phyloP scores from a whole-genome alignment of 1,140 invertebrate genomes.

The Rhysida immarginata region DNA sequence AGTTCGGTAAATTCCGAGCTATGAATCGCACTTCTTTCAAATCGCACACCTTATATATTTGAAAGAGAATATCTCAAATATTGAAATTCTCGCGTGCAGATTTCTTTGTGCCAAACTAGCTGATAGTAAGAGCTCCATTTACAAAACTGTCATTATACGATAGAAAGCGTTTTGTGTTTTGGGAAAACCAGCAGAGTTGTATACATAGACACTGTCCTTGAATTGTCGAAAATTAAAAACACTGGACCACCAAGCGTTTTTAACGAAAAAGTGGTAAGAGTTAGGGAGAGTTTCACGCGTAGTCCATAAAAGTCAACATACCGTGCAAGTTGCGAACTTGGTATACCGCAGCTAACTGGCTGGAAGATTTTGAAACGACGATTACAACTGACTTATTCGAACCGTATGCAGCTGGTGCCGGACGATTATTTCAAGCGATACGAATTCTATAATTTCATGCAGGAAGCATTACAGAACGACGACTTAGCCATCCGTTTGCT shows the following conservation, averaged over 20 bases:
- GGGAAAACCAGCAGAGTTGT: not conserved
- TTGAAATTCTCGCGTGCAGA: not conserved
- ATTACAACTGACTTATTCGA: not conserved
- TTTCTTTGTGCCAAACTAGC: not conserved
- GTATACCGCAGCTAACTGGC: not conserved
- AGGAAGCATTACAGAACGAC: not conserved
- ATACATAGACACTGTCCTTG: not conserved
- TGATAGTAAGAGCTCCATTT: not conserved
- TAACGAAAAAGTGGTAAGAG: constrained; percentile 1
- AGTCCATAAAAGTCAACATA: constrained; percentile 5
- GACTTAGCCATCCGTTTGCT: not conserved
- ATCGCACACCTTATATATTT: not conserved
- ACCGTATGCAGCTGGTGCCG: not conserved
- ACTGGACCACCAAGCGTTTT: not conserved
- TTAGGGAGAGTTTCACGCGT: not conserved
- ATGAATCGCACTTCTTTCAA: not conserved
- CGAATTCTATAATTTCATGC: not conserved
- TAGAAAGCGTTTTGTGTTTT: not conserved
- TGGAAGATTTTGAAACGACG: constrained; percentile 5
- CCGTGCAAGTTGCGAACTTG: constrained; percentile 2
- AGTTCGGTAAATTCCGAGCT: not conserved
- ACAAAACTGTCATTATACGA: not conserved
- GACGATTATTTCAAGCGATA: not conserved
- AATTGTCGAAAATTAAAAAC: not conserved
- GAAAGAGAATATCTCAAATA: not conserved